Percentiles rank a stretch among this genome's conserved stretches.
These are phyloP conservation scores for Salvator merianae DNA, from an alignment of 2,113 vertebrate species.

Conservation along the genomic window DNA sequence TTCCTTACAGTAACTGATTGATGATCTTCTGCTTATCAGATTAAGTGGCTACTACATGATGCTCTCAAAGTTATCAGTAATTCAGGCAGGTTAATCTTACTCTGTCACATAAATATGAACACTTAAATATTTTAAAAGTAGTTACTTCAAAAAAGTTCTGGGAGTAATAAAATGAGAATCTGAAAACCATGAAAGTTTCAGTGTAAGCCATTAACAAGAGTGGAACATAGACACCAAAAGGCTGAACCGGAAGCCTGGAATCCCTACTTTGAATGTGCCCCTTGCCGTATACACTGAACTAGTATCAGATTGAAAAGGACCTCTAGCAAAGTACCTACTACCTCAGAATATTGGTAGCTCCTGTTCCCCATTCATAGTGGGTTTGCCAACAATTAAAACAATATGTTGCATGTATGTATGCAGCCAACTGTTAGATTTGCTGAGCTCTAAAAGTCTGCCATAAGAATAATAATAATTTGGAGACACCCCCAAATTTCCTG, in stretches of 20 bases:
- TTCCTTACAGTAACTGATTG: not conserved
- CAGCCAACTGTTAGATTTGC: too few species aligned
- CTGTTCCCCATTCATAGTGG: too few species aligned
- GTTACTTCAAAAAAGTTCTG: not conserved
- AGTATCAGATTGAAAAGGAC: too few species aligned
- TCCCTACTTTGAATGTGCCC: not conserved
- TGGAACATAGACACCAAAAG: not conserved
- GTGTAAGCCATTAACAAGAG: not conserved
- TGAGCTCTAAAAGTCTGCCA: too few species aligned
- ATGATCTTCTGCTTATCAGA: not conserved
- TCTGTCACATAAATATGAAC: not conserved
- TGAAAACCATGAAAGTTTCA: not conserved
- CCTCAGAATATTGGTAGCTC: too few species aligned
- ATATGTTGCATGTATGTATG: too few species aligned
- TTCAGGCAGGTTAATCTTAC: not conserved
- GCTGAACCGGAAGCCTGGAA: not conserved
- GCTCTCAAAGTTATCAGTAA: constrained; percentile 10
- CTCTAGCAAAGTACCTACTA: too few species aligned
- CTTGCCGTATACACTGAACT: too few species aligned
- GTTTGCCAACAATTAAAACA: too few species aligned
- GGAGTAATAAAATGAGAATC: not conserved
- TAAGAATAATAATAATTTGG: not conserved
- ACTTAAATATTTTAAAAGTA: not conserved
- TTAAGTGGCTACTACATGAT: constrained; percentile 1
- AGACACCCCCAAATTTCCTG: not conserved